Percentiles rank a stretch among this genome's conserved stretches.
These are phyloP conservation scores for western clawed frog (Xenopus tropicalis) DNA, from an alignment of 2,113 vertebrate species.

Conservation along the genomic window DNA sequence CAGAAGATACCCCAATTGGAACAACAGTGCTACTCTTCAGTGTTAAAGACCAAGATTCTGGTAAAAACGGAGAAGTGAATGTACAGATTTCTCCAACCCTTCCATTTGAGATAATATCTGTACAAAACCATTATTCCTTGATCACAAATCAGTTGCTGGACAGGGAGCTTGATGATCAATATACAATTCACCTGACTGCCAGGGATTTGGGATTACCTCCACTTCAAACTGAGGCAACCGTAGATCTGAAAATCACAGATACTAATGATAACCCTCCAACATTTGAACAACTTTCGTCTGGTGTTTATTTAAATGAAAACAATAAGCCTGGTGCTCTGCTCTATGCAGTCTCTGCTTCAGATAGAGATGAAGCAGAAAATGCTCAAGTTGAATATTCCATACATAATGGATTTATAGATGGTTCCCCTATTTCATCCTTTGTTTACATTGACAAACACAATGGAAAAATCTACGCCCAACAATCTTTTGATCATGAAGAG, in stretches of 20 bases:
- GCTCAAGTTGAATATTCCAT: conserved; percentile 76
- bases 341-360: conserved; percentile 67
- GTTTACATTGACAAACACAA: conserved; percentile 81
- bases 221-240: conserved; percentile 59
- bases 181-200: conserved; percentile 56
- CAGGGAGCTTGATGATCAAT: conserved; percentile 51
- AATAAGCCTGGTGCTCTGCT: conserved; percentile 72
- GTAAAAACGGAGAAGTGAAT: conserved; percentile 60
- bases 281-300: conserved; percentile 68
- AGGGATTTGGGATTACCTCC: conserved; percentile 55
- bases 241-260: conserved; percentile 69
- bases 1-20: conserved; percentile 60
- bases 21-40: conserved; percentile 69
- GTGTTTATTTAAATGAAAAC: conserved; percentile 73
- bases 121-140: conserved; percentile 65
- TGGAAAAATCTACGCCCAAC: conserved; percentile 69
- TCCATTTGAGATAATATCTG: conserved; percentile 58
- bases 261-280: conserved; percentile 75
- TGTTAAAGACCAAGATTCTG: conserved; percentile 67
- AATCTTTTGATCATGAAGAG: conserved; percentile 47
- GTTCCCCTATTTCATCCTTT: conserved; percentile 62
- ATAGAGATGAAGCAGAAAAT: conserved; percentile 77
- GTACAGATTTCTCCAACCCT: conserved; percentile 55
- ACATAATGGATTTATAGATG: conserved; percentile 59
- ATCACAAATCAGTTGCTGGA: conserved; percentile 59